Evolutionary conservation across 1,140 invertebrate genomes (phyloP), one percentile per base, ranked within the genome.

Genomic region (Metaphire vulgaris): DNA sequence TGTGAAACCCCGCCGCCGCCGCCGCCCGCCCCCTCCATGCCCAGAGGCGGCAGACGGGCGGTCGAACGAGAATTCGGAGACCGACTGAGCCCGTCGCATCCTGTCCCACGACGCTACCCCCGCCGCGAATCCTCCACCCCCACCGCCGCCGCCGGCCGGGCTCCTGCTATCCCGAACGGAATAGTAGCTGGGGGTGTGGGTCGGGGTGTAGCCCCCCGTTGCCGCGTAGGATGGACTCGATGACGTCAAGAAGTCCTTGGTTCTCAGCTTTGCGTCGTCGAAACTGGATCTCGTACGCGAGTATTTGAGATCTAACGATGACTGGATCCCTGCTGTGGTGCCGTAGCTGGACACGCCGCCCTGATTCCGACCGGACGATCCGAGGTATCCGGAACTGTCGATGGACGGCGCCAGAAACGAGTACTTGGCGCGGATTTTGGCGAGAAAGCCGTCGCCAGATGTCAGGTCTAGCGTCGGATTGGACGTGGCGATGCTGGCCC

Each of bases 341-440:
- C 2, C 30, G 67, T 28, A 69, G 15, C 41, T 73, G 16, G 16
- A 34, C 16, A 14, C 26, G 33, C 1, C 33, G 33, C 34, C 26
- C 1, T 15, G 14, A 2, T 41, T 31, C 26, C 28, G 33, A 12
- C 31, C 16, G 28, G 33, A 1, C 26, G 69, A 71, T 30, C 30
- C 26, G 33, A 32, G 26, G 69, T 73, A 31, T 14, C 41, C 33
- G 21, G 15, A n/a, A 41, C 26, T 69, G n/a, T 31, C 34, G 12
- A 29, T 28, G 72, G 6, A 21, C 33, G 72, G 72, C 26, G 12
- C 41, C 26, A 73, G 72, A 30, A 73, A 73, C 1, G 72, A 73
- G 28, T 73, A 73, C 41, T 73, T 73, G 32, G 33, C 28, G 34
- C 72, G 72, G 26, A 73, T 73, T 64, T 73, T 73, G 16, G 72